Evolutionary conservation across 2,113 vertebrate genomes (phyloP).

Genomic region (Arenaria interpres): DNA sequence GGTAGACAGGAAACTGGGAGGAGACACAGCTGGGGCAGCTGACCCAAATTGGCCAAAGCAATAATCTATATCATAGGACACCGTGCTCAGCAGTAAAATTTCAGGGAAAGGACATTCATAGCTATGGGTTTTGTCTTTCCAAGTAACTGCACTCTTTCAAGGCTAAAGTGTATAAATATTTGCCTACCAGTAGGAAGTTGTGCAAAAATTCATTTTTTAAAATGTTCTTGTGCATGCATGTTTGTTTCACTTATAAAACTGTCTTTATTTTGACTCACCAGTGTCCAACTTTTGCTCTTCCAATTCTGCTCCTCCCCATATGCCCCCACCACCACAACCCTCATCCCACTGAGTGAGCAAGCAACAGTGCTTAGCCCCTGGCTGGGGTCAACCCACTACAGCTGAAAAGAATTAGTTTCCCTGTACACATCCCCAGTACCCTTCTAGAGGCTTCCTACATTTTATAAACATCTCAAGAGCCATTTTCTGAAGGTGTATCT

Average conservation of each 20-base stretch:
- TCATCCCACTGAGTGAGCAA: background rate
- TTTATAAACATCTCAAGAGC: background rate
- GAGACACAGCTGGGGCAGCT: background rate
- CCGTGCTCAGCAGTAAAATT: background rate
- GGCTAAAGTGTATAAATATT: background rate
- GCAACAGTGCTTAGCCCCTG: background rate
- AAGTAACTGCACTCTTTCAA: background rate
- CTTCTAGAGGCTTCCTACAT: background rate
- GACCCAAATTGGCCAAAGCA: background rate
- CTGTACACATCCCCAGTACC: fast-evolving
- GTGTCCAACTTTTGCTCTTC: background rate
- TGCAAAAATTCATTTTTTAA: background rate
- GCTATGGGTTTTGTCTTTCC: background rate
- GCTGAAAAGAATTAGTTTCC: background rate
- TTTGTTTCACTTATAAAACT: background rate
- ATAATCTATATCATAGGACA: background rate
- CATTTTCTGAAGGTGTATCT: background rate
- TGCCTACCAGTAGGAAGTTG: background rate
- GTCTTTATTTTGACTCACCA: background rate
- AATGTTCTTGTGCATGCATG: background rate
- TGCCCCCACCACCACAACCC: too few species aligned
- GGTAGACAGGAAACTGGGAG: background rate
- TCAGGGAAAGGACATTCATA: background rate
- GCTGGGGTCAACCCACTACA: fast-evolving
- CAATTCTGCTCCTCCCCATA: background rate